These are phyloP conservation scores for Zoanthus sociatus DNA, from an alignment of 92 coral and sea anemone genomes.

Conservation along the genomic window DNA sequence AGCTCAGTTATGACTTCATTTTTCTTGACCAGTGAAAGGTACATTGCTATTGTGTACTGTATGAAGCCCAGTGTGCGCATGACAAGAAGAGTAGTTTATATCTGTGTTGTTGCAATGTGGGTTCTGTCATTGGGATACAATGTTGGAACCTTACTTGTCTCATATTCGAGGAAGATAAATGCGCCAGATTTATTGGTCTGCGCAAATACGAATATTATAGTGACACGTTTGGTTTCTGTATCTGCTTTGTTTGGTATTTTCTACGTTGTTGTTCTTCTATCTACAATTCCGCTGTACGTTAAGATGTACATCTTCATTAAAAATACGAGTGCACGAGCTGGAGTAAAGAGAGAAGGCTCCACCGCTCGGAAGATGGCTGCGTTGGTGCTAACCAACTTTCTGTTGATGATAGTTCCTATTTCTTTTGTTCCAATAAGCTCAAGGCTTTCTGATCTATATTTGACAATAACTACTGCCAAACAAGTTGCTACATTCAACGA, in stretches of 20 bases:
- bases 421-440: slow-evolving; percentile 35
- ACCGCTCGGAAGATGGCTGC: slow-evolving; percentile 26
- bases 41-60: slow-evolving; percentile 34
- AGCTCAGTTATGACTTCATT: slow-evolving; percentile 33
- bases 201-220: not conserved
- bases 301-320: slow-evolving; percentile 22
- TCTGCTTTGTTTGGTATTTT: not conserved
- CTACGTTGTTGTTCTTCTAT: not conserved
- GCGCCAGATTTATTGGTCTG: not conserved
- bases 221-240: not conserved
- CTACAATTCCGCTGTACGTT: slow-evolving; percentile 28
- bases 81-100: not conserved
- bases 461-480: not conserved
- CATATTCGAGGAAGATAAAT: not conserved
- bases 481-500: not conserved
- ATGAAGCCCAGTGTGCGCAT: slow-evolving; percentile 25
- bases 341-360: slow-evolving; percentile 17
- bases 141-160: not conserved
- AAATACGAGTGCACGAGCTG: not conserved
- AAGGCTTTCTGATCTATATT: not conserved
- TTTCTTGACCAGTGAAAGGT: slow-evolving; percentile 7
- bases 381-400: slow-evolving; percentile 18
- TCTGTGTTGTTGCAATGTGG: slow-evolving; percentile 12
- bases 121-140: not conserved
- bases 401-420: slow-evolving; percentile 24